phyloP scores from a whole-genome alignment of 2,113 vertebrate species.

The Cyanocitta stelleri region DNA sequence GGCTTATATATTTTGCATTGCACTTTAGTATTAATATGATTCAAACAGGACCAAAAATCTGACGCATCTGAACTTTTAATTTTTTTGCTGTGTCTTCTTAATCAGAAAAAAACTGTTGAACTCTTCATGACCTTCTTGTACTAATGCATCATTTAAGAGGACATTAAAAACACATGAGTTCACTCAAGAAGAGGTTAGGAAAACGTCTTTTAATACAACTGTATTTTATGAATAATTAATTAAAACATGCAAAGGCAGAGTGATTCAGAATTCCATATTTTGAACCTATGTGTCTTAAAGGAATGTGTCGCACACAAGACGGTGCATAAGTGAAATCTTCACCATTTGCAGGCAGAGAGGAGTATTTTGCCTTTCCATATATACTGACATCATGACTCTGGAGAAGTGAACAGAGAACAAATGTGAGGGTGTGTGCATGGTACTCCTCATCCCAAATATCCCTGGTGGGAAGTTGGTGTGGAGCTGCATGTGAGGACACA shows the following conservation, averaged over 20 bases:
- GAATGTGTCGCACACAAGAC: neutral
- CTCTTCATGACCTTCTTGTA: neutral
- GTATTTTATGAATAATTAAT: neutral
- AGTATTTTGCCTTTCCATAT: neutral
- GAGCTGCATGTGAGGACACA: neutral
- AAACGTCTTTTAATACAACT: neutral
- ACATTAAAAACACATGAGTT: neutral
- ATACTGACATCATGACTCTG: neutral
- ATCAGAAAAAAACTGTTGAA: neutral
- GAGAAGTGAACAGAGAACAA: neutral
- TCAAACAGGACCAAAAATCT: neutral
- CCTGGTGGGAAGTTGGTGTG: neutral
- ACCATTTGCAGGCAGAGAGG: neutral
- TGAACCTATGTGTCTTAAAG: neutral
- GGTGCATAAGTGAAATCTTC: neutral
- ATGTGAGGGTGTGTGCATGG: fast-evolving
- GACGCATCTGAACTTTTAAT: neutral
- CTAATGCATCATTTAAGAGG: neutral
- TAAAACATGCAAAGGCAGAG: neutral
- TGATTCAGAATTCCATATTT: neutral
- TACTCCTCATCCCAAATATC: neutral
- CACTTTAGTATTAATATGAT: neutral
- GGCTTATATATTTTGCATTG: neutral
- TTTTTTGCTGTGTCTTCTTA: neutral
- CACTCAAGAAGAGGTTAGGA: neutral